Base-by-base conservation (phyloP, 2,888 invertebrate species). In the Plusia festucae region DNA sequence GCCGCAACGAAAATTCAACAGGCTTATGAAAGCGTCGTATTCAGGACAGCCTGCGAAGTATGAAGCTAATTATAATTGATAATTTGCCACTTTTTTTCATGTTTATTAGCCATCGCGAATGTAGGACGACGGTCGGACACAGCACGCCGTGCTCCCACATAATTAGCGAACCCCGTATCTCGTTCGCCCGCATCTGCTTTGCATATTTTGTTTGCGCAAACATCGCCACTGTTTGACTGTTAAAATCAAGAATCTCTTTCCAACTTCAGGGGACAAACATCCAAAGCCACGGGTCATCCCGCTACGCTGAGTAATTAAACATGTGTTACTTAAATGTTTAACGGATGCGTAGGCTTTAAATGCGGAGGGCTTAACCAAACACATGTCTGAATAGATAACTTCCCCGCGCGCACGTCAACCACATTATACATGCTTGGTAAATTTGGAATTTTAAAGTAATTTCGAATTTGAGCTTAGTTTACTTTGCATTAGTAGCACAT, bases 181-280 rank as follows among this genome's bases (percentile, higher is more conserved):
- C 88, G 82, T 83, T 80, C 79, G 83, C 91, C 92, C 93, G 91
- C 89, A 91, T 90, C 93, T 90, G 91, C 92, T 94, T 94, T 93
- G 90, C 93, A 94, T 94, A 94, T 92, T 94, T 93, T 93, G 93
- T 93, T 93, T 91, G 89, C 89, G 85, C 92, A 93, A 93, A 93
- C 93, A 92, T 86, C 79, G 87, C 86, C 87, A 87, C 90, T 93
- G 91, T 93, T 93, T 93, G 90, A 92, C 91, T 92, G 92, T 92
- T 90, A 91, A 90, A 93, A 93, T 93, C 93, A 91, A 93, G 91
- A 89, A 92, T 88, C 88, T 85, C 85, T 81, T 76, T 77, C 80
- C 78, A 91, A 92, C 88, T 91, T 90, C 81, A 79, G 82, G 75
- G 76, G 82, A 87, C 87, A 86, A 89, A 87, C 84, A 87, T 68